A percentile compares a stretch with the other conserved stretches of the same genome.
Evolutionary conservation across 1,140 invertebrate species (phyloP).

Genomic region (Lordiphosa collinella): DNA sequence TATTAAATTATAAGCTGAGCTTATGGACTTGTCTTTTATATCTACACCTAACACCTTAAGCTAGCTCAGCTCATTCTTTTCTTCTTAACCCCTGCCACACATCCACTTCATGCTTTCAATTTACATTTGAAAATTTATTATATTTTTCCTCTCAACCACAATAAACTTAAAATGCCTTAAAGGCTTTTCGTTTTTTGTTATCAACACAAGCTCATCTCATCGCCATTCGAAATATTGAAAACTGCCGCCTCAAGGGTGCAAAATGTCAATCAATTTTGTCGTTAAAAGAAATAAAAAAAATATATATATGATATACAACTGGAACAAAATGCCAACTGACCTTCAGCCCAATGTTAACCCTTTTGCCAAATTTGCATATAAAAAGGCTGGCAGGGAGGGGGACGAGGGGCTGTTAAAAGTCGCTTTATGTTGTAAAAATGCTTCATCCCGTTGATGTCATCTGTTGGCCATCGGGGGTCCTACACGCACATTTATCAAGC

Average conservation of each 20-base stretch:
- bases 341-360: constrained; percentile 73
- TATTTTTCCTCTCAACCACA: constrained; percentile 27
- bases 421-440: constrained; percentile 67
- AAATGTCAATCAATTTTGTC: constrained; percentile 75
- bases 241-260: constrained; percentile 62
- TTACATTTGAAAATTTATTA: neutral
- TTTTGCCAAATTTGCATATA: constrained; percentile 71
- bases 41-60: too few species aligned
- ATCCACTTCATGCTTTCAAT: neutral
- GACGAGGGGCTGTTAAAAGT: constrained; percentile 53
- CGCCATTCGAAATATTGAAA: constrained; percentile 58
- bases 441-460: constrained; percentile 39
- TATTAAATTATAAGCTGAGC: too few species aligned
- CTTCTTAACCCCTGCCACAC: too few species aligned
- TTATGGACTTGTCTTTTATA: too few species aligned
- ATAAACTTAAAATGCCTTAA: constrained; percentile 66
- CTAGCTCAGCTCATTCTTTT: too few species aligned
- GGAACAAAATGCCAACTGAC: constrained; percentile 68
- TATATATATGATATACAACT: constrained; percentile 57
- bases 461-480: constrained; percentile 21
- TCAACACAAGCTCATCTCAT: constrained; percentile 56
- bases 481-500: constrained; percentile 69
- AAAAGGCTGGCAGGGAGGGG: constrained; percentile 41
- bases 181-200: constrained; percentile 50
- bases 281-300: constrained; percentile 61